Conservation (phyloP, 2,888 invertebrate species). For the Orthonevra nobilis region DNA sequence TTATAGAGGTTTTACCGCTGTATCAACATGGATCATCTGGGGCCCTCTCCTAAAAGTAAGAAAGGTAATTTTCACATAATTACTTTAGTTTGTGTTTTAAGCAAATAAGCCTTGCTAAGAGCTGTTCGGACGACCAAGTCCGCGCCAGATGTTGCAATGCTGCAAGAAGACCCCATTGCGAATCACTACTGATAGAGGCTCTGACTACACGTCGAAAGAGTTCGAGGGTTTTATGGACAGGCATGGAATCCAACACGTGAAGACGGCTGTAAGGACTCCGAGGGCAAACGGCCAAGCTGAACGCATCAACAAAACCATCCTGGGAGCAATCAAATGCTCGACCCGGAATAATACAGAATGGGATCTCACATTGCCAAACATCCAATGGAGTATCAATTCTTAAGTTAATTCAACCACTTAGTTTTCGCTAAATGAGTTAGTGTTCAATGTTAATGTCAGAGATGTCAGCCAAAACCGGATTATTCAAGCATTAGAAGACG, state of each 20-base stretch:
- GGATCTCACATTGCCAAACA: constrained; percentile 46
- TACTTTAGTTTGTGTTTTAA: no score
- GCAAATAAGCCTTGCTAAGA: no score
- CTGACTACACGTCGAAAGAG: no score
- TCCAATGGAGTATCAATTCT: constrained; percentile 65
- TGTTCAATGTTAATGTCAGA: constrained; percentile 63
- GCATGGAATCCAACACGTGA: constrained; percentile 30
- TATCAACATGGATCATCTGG: no score
- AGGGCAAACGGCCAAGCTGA: constrained; percentile 39
- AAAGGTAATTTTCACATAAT: no score
- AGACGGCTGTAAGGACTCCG: constrained; percentile 19
- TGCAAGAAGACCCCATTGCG: no score
- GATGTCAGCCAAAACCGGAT: constrained; percentile 29
- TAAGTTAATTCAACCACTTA: constrained; percentile 49
- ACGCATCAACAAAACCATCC: constrained; percentile 23
- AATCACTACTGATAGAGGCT: no score
- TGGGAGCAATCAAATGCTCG: constrained; percentile 46
- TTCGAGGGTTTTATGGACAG: no score
- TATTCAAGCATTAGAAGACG: constrained; percentile 13
- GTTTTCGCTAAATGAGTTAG: constrained; percentile 56
- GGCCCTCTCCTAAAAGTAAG: no score
- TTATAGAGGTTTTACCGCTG: no score
- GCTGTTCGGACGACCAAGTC: no score
- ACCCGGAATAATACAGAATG: constrained; percentile 34
- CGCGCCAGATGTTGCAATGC: no score